Evolutionary conservation across 1,140 invertebrate species (phyloP).

Genomic region (Colletes gigas): DNA sequence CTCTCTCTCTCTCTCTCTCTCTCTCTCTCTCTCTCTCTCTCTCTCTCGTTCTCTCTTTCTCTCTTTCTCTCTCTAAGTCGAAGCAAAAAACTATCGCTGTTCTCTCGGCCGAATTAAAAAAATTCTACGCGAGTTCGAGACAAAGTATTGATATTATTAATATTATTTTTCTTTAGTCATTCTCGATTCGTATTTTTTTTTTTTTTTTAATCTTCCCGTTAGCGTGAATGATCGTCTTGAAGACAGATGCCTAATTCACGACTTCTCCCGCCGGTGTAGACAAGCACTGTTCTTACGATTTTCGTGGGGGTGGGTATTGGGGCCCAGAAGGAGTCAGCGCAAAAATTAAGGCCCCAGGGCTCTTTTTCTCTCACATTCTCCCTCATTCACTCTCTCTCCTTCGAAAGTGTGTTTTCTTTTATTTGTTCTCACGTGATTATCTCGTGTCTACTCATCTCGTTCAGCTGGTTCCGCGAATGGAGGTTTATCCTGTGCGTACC

Average conservation of each 20-base stretch:
- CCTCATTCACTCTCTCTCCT: constrained; percentile 43
- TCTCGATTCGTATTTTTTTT: neutral
- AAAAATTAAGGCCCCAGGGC: constrained; percentile 78
- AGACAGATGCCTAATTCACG: constrained; percentile 31
- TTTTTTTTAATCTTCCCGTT: neutral
- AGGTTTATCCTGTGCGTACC: constrained; percentile 58
- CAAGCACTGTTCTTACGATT: neutral
- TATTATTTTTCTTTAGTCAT: neutral
- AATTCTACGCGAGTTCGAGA: constrained; percentile 14
- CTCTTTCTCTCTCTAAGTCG: constrained; percentile 5
- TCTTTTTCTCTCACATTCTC: constrained; percentile 58
- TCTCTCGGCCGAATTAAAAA: constrained; percentile 31
- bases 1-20: neutral
- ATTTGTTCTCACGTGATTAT: constrained; percentile 49
- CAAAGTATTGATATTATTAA: neutral
- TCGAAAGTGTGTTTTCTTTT: constrained; percentile 19
- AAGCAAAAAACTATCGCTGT: constrained; percentile 21
- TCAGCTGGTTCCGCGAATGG: constrained; percentile 63
- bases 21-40: neutral
- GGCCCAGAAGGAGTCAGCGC: constrained; percentile 74
- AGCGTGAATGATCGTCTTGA: too few relatives aligned
- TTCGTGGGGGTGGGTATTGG: constrained; percentile 55
- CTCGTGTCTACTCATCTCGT: constrained; percentile 57
- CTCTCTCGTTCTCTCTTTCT: neutral
- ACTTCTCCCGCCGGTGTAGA: neutral